Conservation (phyloP, 2,797 vertebrate genomes). For the Harpagifer antarcticus region DNA sequence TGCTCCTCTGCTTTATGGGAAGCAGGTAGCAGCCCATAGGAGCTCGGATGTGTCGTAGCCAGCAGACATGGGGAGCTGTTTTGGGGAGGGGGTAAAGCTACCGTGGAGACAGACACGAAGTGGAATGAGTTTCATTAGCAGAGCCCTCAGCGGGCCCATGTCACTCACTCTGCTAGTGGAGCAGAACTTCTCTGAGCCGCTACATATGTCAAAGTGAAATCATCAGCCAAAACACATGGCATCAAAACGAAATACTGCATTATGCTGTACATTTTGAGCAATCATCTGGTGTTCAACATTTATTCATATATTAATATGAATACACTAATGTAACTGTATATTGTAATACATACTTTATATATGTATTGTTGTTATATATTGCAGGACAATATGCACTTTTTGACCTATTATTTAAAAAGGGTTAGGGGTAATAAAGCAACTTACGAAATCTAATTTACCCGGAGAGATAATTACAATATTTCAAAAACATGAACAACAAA, state of each 20-base stretch:
- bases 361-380: too few relatives aligned
- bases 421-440: too few relatives aligned
- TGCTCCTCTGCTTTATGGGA: slow-evolving; percentile 40
- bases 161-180: slow-evolving; percentile 63
- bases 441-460: too few relatives aligned
- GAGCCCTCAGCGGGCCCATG: slow-evolving; percentile 59
- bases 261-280: too few relatives aligned
- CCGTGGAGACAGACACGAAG: slow-evolving; percentile 71
- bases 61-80: slow-evolving; percentile 16
- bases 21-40: slow-evolving; percentile 50
- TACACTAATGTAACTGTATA: too few relatives aligned
- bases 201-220: slow-evolving; percentile 28
- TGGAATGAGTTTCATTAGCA: slow-evolving; percentile 75
- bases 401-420: too few relatives aligned
- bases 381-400: too few relatives aligned
- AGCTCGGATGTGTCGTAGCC: slow-evolving; percentile 31
- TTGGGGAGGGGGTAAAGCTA: slow-evolving; percentile 37
- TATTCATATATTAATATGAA: too few relatives aligned
- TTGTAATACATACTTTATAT: too few relatives aligned
- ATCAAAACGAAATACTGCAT: not conserved
- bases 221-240: slow-evolving; percentile 22
- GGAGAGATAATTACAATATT: too few relatives aligned
- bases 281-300: too few relatives aligned
- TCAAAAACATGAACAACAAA: slow-evolving; percentile 1
- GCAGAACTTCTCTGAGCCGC: slow-evolving; percentile 50